These are phyloP conservation scores for Coenonympha glycerion DNA, from an alignment of 2,888 invertebrate genomes.

Conservation along the genomic window DNA sequence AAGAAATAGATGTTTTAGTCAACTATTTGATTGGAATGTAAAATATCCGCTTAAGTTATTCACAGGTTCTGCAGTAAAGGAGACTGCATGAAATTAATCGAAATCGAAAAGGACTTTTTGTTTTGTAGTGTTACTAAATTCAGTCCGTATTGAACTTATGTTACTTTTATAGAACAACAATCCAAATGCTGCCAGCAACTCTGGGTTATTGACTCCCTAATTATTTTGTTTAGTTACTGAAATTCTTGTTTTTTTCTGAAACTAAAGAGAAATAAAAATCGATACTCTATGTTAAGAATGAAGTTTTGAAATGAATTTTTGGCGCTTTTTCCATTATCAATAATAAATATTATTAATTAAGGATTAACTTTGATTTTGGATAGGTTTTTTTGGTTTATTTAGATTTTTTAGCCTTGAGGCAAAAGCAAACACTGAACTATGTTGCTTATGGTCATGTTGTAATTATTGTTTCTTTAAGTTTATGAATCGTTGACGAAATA, in stretches of 20 bases:
- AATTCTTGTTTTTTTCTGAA: neutral
- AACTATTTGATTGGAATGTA: neutral
- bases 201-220: conserved; percentile 21
- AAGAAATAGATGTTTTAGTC: neutral
- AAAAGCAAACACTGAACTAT: conserved; percentile 24
- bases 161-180: neutral
- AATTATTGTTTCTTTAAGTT: conserved; percentile 25
- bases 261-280: conserved; percentile 7
- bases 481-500: conserved; percentile 22
- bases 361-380: conserved; percentile 40
- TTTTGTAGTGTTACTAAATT: conserved; percentile 19
- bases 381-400: conserved; percentile 23
- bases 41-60: conserved; percentile 11
- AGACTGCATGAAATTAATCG: conserved; percentile 28
- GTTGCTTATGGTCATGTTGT: conserved; percentile 17
- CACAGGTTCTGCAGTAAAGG: conserved; percentile 26
- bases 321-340: conserved; percentile 35
- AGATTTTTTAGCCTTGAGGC: conserved; percentile 26
- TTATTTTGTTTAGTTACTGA: neutral
- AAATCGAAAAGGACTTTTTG: neutral
- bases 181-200: conserved; percentile 10
- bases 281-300: conserved; percentile 33
- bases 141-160: conserved; percentile 9
- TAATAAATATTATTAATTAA: conserved; percentile 41
- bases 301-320: conserved; percentile 54